Evolutionary conservation across 2,797 vertebrate species (phyloP), one percentile per base, ranked within the genome.

Genomic region (Micropoecilia bifurca): DNA sequence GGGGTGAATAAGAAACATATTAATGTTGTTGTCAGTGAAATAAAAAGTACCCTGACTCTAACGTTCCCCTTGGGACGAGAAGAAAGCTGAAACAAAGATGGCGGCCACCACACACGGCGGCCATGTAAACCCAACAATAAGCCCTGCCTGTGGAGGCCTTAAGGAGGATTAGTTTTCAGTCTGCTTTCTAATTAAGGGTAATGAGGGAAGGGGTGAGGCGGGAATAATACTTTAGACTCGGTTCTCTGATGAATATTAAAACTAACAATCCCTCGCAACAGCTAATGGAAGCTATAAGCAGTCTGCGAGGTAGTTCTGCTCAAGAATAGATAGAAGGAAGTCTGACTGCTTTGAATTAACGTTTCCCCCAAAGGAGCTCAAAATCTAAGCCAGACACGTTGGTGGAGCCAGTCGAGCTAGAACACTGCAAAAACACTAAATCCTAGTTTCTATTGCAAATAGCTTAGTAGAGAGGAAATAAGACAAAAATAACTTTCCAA

Each of bases 101-200:
- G 77, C 83, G 88, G 77, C 82, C 47, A 28, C 77, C 43, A 6
- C n/a, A 28, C 46, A 57, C 1, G 41, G 77, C 57, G 59, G 55
- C 73, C 43, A 72, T 83, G 57, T 71, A 85, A 83, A 85, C 76
- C 75, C 74, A 71, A 80, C 82, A 87, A 74, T 85, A 87, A 88
- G 76, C 77, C 53, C 68, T 30, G 83, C 75, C 86, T 43, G 66
- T 47, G 48, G 84, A 83, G 81, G 77, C 73, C 82, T 89, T 77
- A 81, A 84, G 74, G 77, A 83, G 89, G 90, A 93, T 92, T 88
- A 90, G 82, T 79, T 59, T 79, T 81, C 81, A 83, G 81, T 86
- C 86, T 91, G 89, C 84, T 83, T 69, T 88, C 90, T 91, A 90
- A 92, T 90, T 79, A 88, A 79, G 77, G 75, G 69, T 87, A 88